These are phyloP conservation scores for Euwallacea similis DNA, from an alignment of 1,140 invertebrate genomes.

Conservation along the genomic window DNA sequence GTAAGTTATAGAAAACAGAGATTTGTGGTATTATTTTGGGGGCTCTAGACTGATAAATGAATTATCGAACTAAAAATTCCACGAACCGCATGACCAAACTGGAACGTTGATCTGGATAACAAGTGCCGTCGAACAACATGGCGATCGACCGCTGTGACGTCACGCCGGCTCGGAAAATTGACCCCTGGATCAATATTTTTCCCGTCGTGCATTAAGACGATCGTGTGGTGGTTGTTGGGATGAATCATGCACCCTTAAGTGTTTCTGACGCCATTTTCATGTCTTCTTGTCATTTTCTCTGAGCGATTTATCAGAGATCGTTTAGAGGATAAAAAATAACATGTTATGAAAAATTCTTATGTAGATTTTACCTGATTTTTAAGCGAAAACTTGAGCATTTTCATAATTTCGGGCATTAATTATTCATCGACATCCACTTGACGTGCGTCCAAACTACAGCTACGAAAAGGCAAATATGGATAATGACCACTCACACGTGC, in stretches of 20 bases:
- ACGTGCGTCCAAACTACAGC: background rate
- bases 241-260: too few species aligned
- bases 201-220: slow-evolving; percentile 12
- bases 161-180: slow-evolving; percentile 40
- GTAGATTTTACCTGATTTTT: too few species aligned
- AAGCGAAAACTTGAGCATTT: background rate
- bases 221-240: too few species aligned
- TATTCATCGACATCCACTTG: slow-evolving; percentile 16
- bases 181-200: slow-evolving; percentile 49
- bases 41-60: too few species aligned
- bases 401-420: slow-evolving; percentile 1
- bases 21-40: too few species aligned
- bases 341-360: too few species aligned
- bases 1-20: too few species aligned
- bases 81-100: slow-evolving; percentile 14
- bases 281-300: too few species aligned
- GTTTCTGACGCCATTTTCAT: too few species aligned
- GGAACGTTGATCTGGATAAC: slow-evolving; percentile 9
- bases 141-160: slow-evolving; percentile 48
- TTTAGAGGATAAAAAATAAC: too few species aligned
- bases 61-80: slow-evolving; percentile 1
- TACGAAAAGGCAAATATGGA: slow-evolving; percentile 7
- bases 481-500: slow-evolving; percentile 3
- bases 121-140: slow-evolving; percentile 20
- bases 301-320: too few species aligned